phyloP scores from a whole-genome alignment of 2,113 vertebrate genomes.

The Carollia perspicillata region DNA sequence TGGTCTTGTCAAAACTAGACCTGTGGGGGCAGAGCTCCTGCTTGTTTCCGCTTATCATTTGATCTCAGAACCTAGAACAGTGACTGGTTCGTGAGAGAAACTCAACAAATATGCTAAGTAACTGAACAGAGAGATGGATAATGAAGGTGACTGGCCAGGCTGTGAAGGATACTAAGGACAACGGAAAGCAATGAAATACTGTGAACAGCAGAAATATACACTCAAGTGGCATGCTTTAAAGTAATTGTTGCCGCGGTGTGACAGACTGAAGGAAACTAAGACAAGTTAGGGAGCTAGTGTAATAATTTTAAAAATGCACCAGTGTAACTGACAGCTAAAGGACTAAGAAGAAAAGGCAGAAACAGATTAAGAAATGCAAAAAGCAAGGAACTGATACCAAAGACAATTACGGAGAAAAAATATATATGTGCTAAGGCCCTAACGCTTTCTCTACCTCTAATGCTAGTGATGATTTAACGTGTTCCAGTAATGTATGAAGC shows the following conservation, averaged over 20 bases:
- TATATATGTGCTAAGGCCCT: background rate
- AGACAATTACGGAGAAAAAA: background rate
- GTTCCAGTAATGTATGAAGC: background rate
- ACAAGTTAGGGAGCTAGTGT: background rate
- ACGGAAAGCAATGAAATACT: background rate
- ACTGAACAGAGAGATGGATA: background rate
- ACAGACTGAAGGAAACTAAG: background rate
- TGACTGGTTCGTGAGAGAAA: background rate
- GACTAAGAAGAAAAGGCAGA: background rate
- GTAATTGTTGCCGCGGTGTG: background rate
- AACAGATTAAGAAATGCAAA: slow-evolving; percentile 3
- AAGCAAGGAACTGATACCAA: background rate
- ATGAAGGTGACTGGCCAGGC: background rate
- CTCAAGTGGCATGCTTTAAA: background rate
- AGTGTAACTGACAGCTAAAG: background rate
- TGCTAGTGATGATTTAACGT: background rate
- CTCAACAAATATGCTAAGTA: background rate
- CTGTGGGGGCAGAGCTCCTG: background rate
- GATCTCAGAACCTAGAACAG: background rate
- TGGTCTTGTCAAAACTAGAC: background rate
- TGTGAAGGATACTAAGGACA: background rate
- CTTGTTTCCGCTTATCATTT: background rate
- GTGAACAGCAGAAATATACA: background rate
- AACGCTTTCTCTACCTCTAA: background rate
- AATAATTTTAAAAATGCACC: background rate